Conservation (phyloP, 1,140 invertebrate species). For the Euwallacea similis region DNA sequence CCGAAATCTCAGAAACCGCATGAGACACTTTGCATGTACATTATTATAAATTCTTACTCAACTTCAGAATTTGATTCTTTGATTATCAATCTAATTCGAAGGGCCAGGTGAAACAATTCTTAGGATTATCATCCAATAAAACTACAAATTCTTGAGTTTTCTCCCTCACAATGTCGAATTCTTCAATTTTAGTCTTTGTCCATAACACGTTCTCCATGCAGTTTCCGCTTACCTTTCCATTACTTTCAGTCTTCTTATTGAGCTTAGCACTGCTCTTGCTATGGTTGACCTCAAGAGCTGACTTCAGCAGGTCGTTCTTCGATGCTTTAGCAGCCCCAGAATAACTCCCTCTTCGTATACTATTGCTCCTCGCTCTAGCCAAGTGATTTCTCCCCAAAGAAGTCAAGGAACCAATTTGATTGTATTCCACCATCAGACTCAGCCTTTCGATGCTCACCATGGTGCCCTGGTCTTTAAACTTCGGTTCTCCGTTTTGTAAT, state of each 20-base stretch:
- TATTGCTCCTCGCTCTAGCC: slow-evolving; percentile 54
- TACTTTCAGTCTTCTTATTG: slow-evolving; percentile 27
- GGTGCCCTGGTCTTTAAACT: slow-evolving; percentile 65
- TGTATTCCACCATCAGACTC: slow-evolving; percentile 72
- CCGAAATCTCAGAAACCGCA: not conserved
- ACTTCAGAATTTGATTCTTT: too few species aligned
- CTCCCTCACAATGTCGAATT: too few species aligned
- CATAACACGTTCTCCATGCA: not conserved
- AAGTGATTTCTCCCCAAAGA: slow-evolving; percentile 63
- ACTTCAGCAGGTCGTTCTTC: slow-evolving; percentile 66
- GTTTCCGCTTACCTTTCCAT: slow-evolving; percentile 16
- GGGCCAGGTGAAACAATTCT: too few species aligned
- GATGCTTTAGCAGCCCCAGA: slow-evolving; percentile 55
- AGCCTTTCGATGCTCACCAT: slow-evolving; percentile 68
- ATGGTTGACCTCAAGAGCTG: slow-evolving; percentile 66
- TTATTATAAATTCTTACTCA: too few species aligned
- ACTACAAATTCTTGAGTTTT: too few species aligned
- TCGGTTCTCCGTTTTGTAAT: slow-evolving; percentile 53
- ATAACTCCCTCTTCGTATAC: slow-evolving; percentile 58
- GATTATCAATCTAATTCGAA: too few species aligned
- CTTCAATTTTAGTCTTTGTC: too few species aligned
- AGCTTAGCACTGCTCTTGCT: slow-evolving; percentile 41
- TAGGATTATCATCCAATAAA: too few species aligned
- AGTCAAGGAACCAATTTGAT: slow-evolving; percentile 70
- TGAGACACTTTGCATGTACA: too few species aligned